Percentiles rank a stretch among this genome's conserved stretches.
phyloP scores from a whole-genome alignment of 2,888 invertebrate genomes.

The Sycophila texana region DNA sequence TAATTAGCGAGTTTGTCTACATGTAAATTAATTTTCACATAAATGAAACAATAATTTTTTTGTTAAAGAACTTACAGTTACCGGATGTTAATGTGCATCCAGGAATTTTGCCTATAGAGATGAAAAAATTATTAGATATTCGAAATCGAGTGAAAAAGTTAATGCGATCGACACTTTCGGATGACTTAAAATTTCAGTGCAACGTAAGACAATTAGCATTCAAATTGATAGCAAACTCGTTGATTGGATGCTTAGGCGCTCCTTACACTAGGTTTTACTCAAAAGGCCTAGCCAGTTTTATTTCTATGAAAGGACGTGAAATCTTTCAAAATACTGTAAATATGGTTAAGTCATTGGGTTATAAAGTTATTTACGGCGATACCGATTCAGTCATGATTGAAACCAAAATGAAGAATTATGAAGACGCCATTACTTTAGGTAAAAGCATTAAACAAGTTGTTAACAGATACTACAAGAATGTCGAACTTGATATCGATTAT shows the following conservation, averaged over 20 bases:
- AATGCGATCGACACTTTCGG: constrained; percentile 86
- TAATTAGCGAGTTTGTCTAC: background rate
- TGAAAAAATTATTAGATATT: constrained; percentile 95
- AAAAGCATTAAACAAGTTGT: constrained; percentile 91
- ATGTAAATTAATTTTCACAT: background rate
- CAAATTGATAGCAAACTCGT: constrained; percentile 98
- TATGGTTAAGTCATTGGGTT: constrained; percentile 91
- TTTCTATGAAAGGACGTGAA: constrained; percentile 93
- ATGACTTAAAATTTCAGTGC: constrained; percentile 91
- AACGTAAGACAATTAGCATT: constrained; percentile 97
- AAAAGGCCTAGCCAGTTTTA: constrained; percentile 94
- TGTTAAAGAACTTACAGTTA: constrained; percentile 64
- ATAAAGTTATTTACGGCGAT: constrained; percentile 97
- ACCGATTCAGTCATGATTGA: constrained; percentile 99
- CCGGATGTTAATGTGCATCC: constrained; percentile 77
- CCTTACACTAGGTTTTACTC: constrained; percentile 96
- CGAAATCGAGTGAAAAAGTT: constrained; percentile 93
- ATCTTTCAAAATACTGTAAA: constrained; percentile 94
- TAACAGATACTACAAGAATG: constrained; percentile 92
- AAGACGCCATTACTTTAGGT: constrained; percentile 83
- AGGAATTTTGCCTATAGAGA: constrained; percentile 95
- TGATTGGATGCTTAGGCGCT: constrained; percentile 99
- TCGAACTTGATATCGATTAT: constrained; percentile 99
- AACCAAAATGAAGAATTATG: constrained; percentile 90
- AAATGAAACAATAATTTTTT: background rate